A percentile compares a stretch with the other conserved stretches of the same genome.
Conservation (phyloP, 2,113 vertebrate species). For the Choloepus hoffmanni region DNA sequence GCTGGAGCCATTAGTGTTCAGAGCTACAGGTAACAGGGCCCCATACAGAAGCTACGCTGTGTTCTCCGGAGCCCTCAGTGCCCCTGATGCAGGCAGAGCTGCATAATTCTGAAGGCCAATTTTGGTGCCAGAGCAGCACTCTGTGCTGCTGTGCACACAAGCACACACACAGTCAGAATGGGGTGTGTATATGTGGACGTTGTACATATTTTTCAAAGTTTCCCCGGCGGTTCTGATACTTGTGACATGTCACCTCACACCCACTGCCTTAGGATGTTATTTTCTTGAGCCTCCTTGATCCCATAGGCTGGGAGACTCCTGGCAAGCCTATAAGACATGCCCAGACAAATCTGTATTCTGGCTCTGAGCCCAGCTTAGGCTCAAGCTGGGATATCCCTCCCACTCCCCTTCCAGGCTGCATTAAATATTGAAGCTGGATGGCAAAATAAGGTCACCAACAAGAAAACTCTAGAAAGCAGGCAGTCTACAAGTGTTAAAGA, state of each 20-base stretch:
- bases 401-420: constrained; percentile 10
- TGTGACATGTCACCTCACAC: constrained; percentile 10
- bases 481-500: neutral
- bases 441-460: constrained; percentile 64
- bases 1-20: neutral
- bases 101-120: neutral
- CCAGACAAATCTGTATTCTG: constrained; percentile 60
- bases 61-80: neutral
- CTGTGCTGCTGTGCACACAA: neutral
- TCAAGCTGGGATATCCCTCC: constrained; percentile 51
- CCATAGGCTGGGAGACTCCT: constrained; percentile 44
- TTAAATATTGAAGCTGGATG: constrained; percentile 54
- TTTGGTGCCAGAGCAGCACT: neutral
- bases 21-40: neutral
- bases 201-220: constrained; percentile 32
- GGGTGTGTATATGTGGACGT: neutral
- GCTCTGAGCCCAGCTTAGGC: constrained; percentile 59
- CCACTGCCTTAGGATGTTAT: constrained; percentile 64
- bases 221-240: constrained; percentile 26
- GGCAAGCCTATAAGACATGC: constrained; percentile 54
- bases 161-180: neutral
- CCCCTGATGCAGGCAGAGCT: neutral
- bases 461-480: constrained; percentile 67
- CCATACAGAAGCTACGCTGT: neutral
- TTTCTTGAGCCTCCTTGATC: constrained; percentile 27